Base-by-base conservation (phyloP, 2,888 invertebrate genomes). In the Epirrhoe alternata region DNA sequence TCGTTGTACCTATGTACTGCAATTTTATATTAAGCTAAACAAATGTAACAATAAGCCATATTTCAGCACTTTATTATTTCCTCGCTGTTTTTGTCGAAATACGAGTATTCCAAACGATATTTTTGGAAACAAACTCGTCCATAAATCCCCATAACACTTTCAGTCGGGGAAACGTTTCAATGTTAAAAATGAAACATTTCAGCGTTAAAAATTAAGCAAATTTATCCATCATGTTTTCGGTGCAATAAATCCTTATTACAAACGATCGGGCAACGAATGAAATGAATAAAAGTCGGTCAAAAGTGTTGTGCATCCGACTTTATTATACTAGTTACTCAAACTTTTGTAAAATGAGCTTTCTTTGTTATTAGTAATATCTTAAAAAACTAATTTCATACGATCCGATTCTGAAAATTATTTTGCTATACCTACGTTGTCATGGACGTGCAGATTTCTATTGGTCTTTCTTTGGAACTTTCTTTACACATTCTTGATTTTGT, bases 241-340 rank as follows among this genome's bases (percentile, higher is more conserved):
- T 57, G 64, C 72, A 64, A 79, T 84, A 85, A 86, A 84, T 83
- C 72, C 75, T 75, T 79, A 81, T 82, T 82, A 85, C 76, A 76
- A 79, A 79, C 75, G 78, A 77, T 77, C 73, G 71, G 63, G 68
- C 68, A 74, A 77, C 73, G 71, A 83, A 83, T 82, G 84, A 83
- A 84, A 77, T 72, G 76, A 71, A 67, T 71, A 69, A 71, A 76
- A 70, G 72, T 71, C 74, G 79, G 77, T 67, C 71, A 73, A 30
- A 42, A 59, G 16, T 31, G 52, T 31, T 16, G 17, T 6, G 12
- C n/a, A n/a, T 38, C 49, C 63, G 56, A 8, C 30, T 53, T 50
- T 59, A n/a, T n/a, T n/a, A n/a, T n/a, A n/a, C n/a, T n/a, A n/a
- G n/a, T n/a, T n/a, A n/a, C n/a, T n/a, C n/a, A n/a, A n/a, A n/a